Evolutionary conservation across 2,888 invertebrate genomes (phyloP), one percentile per base, ranked within the genome.

Genomic region (Dione juno): DNA sequence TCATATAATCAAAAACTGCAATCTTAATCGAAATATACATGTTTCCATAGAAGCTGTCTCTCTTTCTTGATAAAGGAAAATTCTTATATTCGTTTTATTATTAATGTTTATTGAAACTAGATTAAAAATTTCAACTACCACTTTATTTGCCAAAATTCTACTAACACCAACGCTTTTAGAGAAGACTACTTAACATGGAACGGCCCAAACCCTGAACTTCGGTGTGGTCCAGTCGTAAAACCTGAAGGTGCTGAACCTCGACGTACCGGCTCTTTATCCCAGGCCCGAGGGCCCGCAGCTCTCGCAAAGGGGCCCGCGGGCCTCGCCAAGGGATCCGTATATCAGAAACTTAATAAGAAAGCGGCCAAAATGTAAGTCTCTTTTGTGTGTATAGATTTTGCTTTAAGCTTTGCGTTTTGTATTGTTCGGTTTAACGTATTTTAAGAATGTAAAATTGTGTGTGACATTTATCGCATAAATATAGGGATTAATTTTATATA

Each of bases 141-240:
- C 16, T 16, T 48, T 16, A 21, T 19, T 28, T 28, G 28, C 2
- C 5, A 28, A 28, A 28, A 28, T 28, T 28, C 28, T 28, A 28
- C 2, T 28, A 28, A 45, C 28, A 35, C 8, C 1, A n/a, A n/a
- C n/a, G 8, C 16, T 61, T 57, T 41, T 54, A 97, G 97, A 71
- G 95, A 95, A 74, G 97, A 97, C 81, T 97, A 97, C 82, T 94
- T 97, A 63, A 95, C 97, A 6, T 97, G 97, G 97, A 96, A 96
- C 76, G 97, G 97, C 0, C 96, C 97, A 0, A 96, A 97, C 86
- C 95, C 95, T 0, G 94, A 94, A 63, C 86, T 95, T 16, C 87
- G 94, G 9, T 86, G 87, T 37, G 95, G 94, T 0, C 85, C 90
- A n/a, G 86, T 89, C 70, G 96, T 96, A 1, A 92, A 95, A 1